Percentiles rank a stretch among this genome's conserved stretches.
Conservation (phyloP, 2,797 vertebrate species). For the Falco columbarius region DNA sequence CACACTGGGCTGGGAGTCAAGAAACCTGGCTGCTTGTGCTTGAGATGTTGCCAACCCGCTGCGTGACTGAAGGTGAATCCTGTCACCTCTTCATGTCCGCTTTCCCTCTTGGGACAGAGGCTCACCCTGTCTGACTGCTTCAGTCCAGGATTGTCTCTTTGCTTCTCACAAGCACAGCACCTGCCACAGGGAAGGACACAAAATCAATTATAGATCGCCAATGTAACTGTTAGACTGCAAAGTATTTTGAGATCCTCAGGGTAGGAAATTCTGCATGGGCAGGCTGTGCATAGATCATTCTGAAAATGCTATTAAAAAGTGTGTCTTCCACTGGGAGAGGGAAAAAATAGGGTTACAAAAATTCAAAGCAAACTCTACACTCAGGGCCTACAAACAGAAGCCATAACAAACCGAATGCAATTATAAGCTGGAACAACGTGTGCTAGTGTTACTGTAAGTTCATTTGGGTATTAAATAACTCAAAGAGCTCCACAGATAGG, state of each 20-base stretch:
- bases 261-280: neutral
- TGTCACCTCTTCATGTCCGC: neutral
- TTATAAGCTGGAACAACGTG: neutral
- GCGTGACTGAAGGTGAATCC: neutral
- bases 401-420: neutral
- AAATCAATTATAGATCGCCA: neutral
- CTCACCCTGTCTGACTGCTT: neutral
- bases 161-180: neutral
- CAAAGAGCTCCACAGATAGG: neutral
- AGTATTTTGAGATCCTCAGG: neutral
- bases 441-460: neutral
- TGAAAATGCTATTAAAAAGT: neutral
- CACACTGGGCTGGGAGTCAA: neutral
- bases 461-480: neutral
- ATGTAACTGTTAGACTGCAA: neutral
- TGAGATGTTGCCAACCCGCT: neutral
- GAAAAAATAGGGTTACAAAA: neutral
- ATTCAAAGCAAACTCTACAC: neutral
- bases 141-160: rapidly evolving
- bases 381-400: neutral
- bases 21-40: neutral
- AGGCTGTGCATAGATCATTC: neutral
- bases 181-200: neutral
- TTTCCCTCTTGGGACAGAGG: neutral
- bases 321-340: neutral